Evolutionary conservation across 2,113 vertebrate species (phyloP).

Genomic region (Tychaedon coryphoeus): DNA sequence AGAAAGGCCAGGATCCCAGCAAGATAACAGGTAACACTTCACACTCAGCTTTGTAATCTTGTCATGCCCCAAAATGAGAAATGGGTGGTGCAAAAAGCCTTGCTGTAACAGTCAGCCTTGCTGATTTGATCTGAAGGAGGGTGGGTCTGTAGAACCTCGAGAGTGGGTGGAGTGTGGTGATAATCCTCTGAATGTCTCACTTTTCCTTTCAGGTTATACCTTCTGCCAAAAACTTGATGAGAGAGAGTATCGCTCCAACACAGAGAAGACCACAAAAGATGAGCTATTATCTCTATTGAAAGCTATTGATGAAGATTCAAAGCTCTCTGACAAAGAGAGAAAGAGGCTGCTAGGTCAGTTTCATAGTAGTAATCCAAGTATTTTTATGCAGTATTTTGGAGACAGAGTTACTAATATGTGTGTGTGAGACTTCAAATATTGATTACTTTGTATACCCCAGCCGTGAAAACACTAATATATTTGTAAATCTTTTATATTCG

Average conservation of each 20-base stretch:
- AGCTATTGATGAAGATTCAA: constrained; percentile 86
- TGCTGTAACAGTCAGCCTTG: neutral
- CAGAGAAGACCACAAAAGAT: constrained; percentile 85
- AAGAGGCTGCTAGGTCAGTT: constrained; percentile 88
- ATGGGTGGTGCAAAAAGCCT: neutral
- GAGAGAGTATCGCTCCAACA: constrained; percentile 72
- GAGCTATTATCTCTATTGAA: constrained; percentile 84
- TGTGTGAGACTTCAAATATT: constrained; percentile 52
- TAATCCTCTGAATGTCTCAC: neutral
- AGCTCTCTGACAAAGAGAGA: constrained; percentile 87
- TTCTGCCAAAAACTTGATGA: constrained; percentile 83
- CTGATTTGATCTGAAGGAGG: neutral
- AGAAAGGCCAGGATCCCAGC: constrained; percentile 85
- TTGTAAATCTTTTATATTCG: constrained; percentile 58
- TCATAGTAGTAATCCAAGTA: constrained; percentile 88
- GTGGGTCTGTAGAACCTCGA: accelerated
- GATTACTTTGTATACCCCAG: neutral
- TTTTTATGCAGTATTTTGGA: constrained; percentile 94
- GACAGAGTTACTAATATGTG: constrained; percentile 78
- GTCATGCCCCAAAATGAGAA: neutral
- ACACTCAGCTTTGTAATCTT: neutral
- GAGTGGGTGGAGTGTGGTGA: neutral
- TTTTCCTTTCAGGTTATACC: constrained; percentile 76
- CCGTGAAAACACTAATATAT: constrained; percentile 52
- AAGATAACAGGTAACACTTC: constrained; percentile 77